Evolutionary conservation across 2,797 vertebrate species (phyloP).

Genomic region (Oreonectes daqikongensis): DNA sequence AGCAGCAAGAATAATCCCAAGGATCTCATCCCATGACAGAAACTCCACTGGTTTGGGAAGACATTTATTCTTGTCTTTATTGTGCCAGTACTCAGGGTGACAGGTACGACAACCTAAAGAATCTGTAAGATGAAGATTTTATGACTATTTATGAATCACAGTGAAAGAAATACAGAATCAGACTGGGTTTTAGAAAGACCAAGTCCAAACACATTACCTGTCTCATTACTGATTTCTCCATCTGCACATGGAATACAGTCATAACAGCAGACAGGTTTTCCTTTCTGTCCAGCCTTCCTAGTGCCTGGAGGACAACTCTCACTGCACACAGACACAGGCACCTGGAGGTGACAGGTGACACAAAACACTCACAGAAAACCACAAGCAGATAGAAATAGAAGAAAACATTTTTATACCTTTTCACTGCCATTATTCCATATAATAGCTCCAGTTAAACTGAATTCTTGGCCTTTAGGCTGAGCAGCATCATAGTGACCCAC

Average conservation of each 20-base stretch:
- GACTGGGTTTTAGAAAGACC: too few species aligned
- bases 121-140: background rate
- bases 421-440: conserved; percentile 65
- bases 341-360: conserved; percentile 52
- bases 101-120: background rate
- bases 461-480: conserved; percentile 62
- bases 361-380: background rate
- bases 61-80: background rate
- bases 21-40: conserved; percentile 51
- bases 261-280: conserved; percentile 72
- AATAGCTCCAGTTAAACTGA: conserved; percentile 62
- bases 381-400: background rate
- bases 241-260: conserved; percentile 71
- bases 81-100: background rate
- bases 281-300: conserved; percentile 70
- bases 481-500: conserved; percentile 72
- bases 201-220: conserved; percentile 55
- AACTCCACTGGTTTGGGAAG: conserved; percentile 50
- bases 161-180: too few species aligned
- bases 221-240: conserved; percentile 70
- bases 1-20: conserved; percentile 44
- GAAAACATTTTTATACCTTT: conserved; percentile 26
- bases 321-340: conserved; percentile 71
- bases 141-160: background rate
- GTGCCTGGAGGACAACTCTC: conserved; percentile 69